Base-by-base conservation (phyloP, 2,888 invertebrate species). In the Callyntrura guangdongensis region DNA sequence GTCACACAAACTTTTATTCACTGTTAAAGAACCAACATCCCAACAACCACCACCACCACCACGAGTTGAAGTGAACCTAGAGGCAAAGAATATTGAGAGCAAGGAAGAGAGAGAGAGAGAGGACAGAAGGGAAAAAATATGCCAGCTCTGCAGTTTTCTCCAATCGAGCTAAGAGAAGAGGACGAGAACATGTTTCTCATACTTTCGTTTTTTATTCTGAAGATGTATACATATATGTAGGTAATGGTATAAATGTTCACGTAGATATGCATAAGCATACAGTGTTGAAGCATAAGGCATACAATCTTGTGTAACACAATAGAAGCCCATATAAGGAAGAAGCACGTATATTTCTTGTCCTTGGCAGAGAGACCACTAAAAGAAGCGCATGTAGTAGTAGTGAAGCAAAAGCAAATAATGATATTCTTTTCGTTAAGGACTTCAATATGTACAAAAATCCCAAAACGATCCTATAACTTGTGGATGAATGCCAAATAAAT, bases 91-190 rank as follows among this genome's bases (percentile, higher is more conserved):
- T 53, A 69, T 11, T 64, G 85, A 36, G 27, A 84, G 83, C 25
- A 17, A 61, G 61, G 17, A 47, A 49, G 47, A 49, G 49, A 49
- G 83, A 67, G 67, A 64, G 83, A 84, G 85, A 61, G 67, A 64
- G 67, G 47, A 53, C 25, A 79, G 77, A 90, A 90, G 86, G 86
- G 86, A 82, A 82, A 90, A 82, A 90, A 90, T 81, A 79, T 90
- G 90, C 90, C 64, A 49, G 82, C n/a, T 90, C 82, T 14, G 86
- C 90, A 90, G 82, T 90, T 90, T 90, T 90, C 90, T 74, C 82
- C 90, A 90, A 90, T 90, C 90, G 86, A 86, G 79, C 56, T 84
- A 56, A 90, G 90, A 90, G 90, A 90, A 90, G 82, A 86, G 90
- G 86, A 90, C 69, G 90, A 90, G 85, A 86, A 82, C 86, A 72